Conservation (phyloP, 2,797 vertebrate genomes). For the Protosalanx chinensis region DNA sequence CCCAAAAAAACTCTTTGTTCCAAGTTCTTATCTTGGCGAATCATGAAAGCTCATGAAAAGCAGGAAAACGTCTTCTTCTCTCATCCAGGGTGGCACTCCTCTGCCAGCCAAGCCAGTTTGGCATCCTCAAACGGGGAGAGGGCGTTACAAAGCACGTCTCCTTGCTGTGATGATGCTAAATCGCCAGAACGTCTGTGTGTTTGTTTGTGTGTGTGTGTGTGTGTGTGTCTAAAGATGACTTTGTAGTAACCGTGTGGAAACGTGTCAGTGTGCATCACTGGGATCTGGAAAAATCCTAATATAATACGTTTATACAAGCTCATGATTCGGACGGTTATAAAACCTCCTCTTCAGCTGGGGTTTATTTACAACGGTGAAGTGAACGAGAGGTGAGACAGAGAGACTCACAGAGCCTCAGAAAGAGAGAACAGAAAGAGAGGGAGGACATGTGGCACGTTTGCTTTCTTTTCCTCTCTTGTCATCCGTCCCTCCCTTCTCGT, state of each 20-base stretch:
- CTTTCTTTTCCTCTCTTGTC: constrained; percentile 9
- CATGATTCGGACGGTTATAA: constrained; percentile 35
- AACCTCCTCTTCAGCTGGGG: constrained; percentile 31
- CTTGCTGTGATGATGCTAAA: neutral
- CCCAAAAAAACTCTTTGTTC: constrained; percentile 38
- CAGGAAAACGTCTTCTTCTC: neutral
- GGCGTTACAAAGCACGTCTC: neutral
- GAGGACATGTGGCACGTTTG: neutral
- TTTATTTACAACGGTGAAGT: constrained; percentile 63
- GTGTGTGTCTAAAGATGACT: constrained; percentile 17
- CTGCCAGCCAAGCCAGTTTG: neutral
- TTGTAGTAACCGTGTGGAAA: neutral
- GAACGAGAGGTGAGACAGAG: constrained; percentile 12
- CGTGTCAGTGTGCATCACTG: constrained; percentile 28
- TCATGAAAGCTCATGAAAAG: constrained; percentile 31
- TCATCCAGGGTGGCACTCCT: neutral
- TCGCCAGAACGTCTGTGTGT: neutral
- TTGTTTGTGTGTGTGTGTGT: neutral
- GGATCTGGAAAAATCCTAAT: constrained; percentile 28
- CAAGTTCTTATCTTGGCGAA: constrained; percentile 22
- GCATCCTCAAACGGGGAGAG: neutral
- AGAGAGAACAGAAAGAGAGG: constrained; percentile 20
- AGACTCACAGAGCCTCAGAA: constrained; percentile 40
- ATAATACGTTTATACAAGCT: constrained; percentile 57
- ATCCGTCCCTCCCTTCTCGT: constrained; percentile 19